Conservation (phyloP, 2,113 vertebrate species). For the Varanus salvator region DNA sequence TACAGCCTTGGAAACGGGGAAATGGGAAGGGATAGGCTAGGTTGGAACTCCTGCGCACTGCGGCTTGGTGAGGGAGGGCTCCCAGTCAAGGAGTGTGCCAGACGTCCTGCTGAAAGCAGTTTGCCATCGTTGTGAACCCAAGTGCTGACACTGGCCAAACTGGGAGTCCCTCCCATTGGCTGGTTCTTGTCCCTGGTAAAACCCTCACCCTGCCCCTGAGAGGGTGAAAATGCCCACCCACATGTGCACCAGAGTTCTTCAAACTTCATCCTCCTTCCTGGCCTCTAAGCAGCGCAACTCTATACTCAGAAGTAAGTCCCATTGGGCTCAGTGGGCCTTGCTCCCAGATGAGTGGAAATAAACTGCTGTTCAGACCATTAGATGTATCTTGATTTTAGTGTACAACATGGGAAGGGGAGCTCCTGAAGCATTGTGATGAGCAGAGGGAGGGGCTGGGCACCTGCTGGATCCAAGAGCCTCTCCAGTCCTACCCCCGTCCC, state of each 20-base stretch:
- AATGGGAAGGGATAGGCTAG: background rate
- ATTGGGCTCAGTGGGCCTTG: background rate
- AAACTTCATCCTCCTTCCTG: background rate
- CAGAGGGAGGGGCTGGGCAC: background rate
- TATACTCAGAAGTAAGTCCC: background rate
- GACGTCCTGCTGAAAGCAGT: background rate
- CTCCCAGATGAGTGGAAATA: background rate
- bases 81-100: background rate
- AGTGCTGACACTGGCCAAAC: too few relatives aligned
- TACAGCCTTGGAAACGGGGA: background rate
- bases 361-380: background rate
- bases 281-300: background rate
- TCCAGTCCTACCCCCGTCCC: too few relatives aligned
- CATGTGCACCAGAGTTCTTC: background rate
- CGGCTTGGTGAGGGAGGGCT: too few relatives aligned
- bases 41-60: too few relatives aligned
- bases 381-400: too few relatives aligned
- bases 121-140: background rate
- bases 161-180: background rate
- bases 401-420: background rate
- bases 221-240: too few relatives aligned
- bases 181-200: too few relatives aligned
- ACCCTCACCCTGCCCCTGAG: background rate
- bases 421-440: too few relatives aligned
- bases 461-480: background rate